Percentiles rank a stretch among this genome's conserved stretches.
phyloP scores from a whole-genome alignment of 1,140 invertebrate species.

The Tetragnatha versicolor region DNA sequence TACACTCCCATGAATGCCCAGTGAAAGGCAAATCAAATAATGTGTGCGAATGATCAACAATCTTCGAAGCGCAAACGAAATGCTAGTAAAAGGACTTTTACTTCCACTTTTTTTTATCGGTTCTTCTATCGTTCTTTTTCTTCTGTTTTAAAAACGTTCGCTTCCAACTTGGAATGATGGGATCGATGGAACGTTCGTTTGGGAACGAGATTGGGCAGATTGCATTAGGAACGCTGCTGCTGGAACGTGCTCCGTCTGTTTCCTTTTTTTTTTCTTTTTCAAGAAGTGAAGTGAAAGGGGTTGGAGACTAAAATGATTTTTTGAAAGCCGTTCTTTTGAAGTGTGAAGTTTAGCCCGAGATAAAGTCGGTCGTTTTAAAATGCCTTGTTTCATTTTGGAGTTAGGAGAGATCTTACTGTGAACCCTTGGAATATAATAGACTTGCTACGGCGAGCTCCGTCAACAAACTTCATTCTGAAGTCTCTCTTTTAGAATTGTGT shows the following conservation, averaged over 20 bases:
- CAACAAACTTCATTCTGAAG: too few relatives aligned
- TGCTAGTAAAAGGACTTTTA: constrained; percentile 5
- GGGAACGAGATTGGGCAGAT: constrained; percentile 24
- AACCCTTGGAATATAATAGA: too few relatives aligned
- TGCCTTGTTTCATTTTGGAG: too few relatives aligned
- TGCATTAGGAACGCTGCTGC: constrained; percentile 10
- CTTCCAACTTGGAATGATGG: too few relatives aligned
- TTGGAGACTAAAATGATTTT: constrained; percentile 2
- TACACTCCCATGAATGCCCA: neutral
- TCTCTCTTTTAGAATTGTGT: too few relatives aligned
- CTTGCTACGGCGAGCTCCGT: too few relatives aligned
- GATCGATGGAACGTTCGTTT: too few relatives aligned
- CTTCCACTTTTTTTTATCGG: too few relatives aligned
- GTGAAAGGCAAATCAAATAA: constrained; percentile 16
- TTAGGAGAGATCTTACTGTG: too few relatives aligned
- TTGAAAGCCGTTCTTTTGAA: neutral
- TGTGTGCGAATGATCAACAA: constrained; percentile 23
- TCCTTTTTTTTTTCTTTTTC: constrained; percentile 11
- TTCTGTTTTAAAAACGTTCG: neutral
- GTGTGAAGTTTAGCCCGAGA: too few relatives aligned
- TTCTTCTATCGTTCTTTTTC: too few relatives aligned
- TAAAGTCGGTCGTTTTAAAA: too few relatives aligned
- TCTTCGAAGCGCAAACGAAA: constrained; percentile 22
- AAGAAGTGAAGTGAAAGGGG: constrained; percentile 12
- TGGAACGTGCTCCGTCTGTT: constrained; percentile 3